phyloP scores from a whole-genome alignment of 64 coral and sea anemone species.

The Montipora efflorescens region DNA sequence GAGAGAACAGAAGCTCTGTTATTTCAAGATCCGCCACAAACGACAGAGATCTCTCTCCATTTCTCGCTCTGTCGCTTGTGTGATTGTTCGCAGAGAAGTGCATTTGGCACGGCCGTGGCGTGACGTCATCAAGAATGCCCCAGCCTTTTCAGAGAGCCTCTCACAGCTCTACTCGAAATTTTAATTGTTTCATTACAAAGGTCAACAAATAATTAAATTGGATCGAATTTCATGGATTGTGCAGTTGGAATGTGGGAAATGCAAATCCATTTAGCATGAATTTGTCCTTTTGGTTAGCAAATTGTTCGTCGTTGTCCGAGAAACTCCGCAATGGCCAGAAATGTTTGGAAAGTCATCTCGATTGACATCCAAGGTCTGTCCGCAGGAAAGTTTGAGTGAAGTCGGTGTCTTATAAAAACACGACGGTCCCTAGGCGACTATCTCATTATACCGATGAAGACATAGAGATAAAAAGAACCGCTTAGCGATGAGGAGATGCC shows the following conservation, averaged over 20 bases:
- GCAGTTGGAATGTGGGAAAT: constrained; percentile 14
- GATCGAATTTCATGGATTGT: constrained; percentile 61
- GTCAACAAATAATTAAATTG: constrained; percentile 97
- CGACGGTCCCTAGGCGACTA: constrained; percentile 18
- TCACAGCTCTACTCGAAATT: constrained; percentile 66
- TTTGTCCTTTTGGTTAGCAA: neutral
- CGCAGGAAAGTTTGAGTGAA: neutral
- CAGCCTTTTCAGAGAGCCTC: constrained; percentile 19
- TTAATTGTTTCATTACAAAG: constrained; percentile 89
- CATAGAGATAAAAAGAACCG: constrained; percentile 24
- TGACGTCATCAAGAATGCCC: constrained; percentile 76
- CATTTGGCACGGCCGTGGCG: neutral
- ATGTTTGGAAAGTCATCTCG: neutral
- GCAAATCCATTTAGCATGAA: neutral
- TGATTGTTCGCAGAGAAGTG: constrained; percentile 47
- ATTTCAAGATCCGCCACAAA: neutral
- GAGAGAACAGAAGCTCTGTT: constrained; percentile 54
- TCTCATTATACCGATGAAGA: neutral
- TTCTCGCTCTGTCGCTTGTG: neutral
- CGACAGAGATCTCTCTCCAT: constrained; percentile 12
- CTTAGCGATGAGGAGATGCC: neutral
- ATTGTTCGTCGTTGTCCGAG: neutral
- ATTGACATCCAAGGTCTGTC: neutral
- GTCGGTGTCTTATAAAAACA: constrained; percentile 21
- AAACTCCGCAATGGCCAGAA: neutral